phyloP scores from a whole-genome alignment of 53 echinoderm and acorn worm species.

The Crossaster papposus region DNA sequence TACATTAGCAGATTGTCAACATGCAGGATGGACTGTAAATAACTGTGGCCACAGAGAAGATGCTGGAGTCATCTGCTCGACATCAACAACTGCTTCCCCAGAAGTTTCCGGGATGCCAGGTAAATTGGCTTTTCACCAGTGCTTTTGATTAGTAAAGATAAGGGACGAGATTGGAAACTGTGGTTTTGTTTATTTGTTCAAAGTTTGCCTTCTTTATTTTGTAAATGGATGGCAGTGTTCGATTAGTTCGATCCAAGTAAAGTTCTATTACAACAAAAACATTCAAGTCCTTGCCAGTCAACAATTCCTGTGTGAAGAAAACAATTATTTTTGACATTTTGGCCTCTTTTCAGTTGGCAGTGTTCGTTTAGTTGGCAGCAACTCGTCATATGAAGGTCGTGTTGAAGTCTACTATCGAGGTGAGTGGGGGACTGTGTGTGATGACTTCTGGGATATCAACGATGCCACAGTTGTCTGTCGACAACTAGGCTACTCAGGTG shows the following conservation, averaged over 20 bases:
- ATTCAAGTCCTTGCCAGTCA: too few relatives aligned
- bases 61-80: conserved; percentile 8
- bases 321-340: background rate
- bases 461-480: conserved; percentile 43
- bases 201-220: background rate
- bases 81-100: conserved; percentile 1
- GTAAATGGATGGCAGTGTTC: background rate
- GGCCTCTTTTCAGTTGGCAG: conserved; percentile 21
- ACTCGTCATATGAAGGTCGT: background rate
- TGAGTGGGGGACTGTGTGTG: conserved; percentile 29
- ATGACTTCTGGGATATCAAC: conserved; percentile 18
- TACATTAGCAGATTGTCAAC: background rate
- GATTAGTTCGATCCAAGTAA: too few relatives aligned
- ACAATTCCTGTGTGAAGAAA: background rate
- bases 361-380: background rate
- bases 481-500: conserved; percentile 31
- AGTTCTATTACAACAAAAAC: too few relatives aligned
- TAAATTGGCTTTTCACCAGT: background rate
- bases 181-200: background rate
- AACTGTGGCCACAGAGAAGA: conserved; percentile 46
- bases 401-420: conserved; percentile 22
- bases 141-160: background rate
- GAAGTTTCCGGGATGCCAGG: background rate
- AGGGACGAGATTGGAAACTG: too few relatives aligned
- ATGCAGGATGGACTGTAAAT: background rate